These are phyloP conservation scores for Mallotus villosus DNA, from an alignment of 2,797 vertebrate species.

Conservation along the genomic window DNA sequence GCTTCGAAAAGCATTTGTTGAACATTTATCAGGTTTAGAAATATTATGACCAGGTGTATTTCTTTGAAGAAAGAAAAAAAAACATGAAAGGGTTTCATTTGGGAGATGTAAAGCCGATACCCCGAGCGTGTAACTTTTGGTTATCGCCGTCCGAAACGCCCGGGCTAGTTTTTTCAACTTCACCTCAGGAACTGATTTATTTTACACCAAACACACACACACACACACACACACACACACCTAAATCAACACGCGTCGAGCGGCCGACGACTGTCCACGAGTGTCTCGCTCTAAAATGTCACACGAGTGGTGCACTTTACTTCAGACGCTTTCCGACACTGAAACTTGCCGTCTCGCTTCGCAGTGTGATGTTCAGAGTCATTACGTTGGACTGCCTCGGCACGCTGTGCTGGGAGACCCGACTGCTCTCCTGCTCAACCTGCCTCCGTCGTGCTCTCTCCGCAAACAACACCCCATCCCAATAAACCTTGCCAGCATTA, in stretches of 20 bases:
- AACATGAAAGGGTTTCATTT: too few species aligned
- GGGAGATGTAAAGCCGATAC: too few species aligned
- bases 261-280: background rate
- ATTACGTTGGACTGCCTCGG: background rate
- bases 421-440: conserved; percentile 9
- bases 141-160: too few species aligned
- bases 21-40: background rate
- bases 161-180: too few species aligned
- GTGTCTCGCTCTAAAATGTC: background rate
- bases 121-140: too few species aligned
- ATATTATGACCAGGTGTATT: background rate
- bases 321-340: background rate
- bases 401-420: conserved; percentile 6
- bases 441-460: background rate
- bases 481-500: conserved; percentile 27
- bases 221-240: too few species aligned
- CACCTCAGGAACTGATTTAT: background rate
- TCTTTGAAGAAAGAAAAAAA: too few species aligned
- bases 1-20: background rate
- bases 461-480: conserved; percentile 19
- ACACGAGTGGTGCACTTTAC: background rate
- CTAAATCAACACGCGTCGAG: conserved; percentile 10
- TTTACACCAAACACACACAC: background rate
- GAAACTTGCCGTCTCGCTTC: background rate
- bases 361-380: background rate